Conservation (phyloP, 2,113 vertebrate species). For the Polypterus bichir region DNA sequence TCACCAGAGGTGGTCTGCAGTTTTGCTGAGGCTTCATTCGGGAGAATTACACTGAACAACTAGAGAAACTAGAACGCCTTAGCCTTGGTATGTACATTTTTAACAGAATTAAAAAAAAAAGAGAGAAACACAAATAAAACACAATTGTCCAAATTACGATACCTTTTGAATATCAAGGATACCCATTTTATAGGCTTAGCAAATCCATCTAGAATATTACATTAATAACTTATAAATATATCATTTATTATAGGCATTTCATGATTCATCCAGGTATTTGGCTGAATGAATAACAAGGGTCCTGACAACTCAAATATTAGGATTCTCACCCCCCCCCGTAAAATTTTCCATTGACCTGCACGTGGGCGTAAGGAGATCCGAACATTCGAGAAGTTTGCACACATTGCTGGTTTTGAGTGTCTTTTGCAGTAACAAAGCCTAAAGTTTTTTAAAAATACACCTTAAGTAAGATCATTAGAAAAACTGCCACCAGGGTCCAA, state of each 20-base stretch:
- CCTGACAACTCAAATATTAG: conserved; percentile 28
- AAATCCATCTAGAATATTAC: conserved; percentile 59
- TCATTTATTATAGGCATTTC: conserved; percentile 46
- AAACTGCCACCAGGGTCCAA: too few species aligned
- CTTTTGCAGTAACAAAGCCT: too few species aligned
- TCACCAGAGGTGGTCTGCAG: conserved; percentile 44
- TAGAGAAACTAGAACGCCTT: conserved; percentile 44
- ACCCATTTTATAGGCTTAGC: conserved; percentile 35
- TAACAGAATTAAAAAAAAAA: conserved; percentile 40
- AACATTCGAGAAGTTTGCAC: too few species aligned
- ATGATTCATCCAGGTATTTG: conserved; percentile 61
- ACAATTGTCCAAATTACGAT: conserved; percentile 38
- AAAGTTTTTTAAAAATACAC: too few species aligned
- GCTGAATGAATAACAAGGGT: conserved; percentile 50
- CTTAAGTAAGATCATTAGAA: too few species aligned
- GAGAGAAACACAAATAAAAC: conserved; percentile 27
- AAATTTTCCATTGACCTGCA: too few species aligned
- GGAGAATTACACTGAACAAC: conserved; percentile 53
- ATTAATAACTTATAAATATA: conserved; percentile 80
- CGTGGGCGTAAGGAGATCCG: too few species aligned
- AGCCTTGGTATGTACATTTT: conserved; percentile 44
- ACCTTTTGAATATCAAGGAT: conserved; percentile 41
- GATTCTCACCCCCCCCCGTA: too few species aligned
- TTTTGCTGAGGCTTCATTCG: conserved; percentile 33
- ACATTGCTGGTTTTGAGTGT: too few species aligned